These are phyloP conservation scores for Thamnophis elegans DNA, from an alignment of 2,797 vertebrate genomes.

Conservation along the genomic window DNA sequence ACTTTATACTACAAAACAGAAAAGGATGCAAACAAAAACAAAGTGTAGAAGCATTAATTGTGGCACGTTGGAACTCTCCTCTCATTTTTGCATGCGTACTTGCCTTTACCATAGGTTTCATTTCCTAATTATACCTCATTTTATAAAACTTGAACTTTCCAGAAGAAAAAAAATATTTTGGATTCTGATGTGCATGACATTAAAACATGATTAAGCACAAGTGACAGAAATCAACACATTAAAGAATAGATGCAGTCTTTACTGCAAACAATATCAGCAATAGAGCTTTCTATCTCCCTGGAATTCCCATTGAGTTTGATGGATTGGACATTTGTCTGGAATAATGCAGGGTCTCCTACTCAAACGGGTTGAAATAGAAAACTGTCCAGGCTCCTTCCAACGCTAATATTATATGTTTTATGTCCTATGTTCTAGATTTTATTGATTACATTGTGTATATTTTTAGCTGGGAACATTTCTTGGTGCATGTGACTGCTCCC, in stretches of 20 bases:
- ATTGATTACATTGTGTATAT: background rate
- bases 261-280: background rate
- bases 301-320: background rate
- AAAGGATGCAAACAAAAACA: background rate
- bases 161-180: background rate
- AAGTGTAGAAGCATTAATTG: background rate
- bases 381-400: background rate
- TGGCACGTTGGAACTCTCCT: background rate
- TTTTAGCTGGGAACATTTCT: background rate
- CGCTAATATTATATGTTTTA: background rate
- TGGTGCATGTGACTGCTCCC: background rate
- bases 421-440: background rate
- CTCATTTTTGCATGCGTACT: background rate
- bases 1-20: background rate
- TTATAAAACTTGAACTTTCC: background rate
- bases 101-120: background rate
- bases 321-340: background rate
- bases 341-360: background rate
- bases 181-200: background rate
- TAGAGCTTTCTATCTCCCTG: background rate
- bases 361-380: background rate
- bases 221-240: background rate
- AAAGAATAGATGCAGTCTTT: background rate
- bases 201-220: background rate
- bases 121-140: background rate